Conservation (phyloP, 2,888 invertebrate genomes). For the Ceraclea dissimilis region DNA sequence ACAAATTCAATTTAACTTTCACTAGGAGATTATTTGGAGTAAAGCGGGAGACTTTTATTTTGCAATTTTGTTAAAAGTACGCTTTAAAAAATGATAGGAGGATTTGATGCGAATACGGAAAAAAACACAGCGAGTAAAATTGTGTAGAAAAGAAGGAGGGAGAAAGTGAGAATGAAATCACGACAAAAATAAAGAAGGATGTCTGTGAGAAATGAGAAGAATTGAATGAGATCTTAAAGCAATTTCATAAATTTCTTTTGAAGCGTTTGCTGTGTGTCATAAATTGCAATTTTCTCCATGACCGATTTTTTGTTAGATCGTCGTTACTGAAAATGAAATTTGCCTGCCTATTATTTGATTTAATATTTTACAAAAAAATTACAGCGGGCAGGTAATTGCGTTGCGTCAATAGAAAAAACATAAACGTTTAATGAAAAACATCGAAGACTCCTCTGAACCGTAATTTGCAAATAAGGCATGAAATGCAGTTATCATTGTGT, state of each 20-base stretch:
- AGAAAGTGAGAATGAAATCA: conserved; percentile 22
- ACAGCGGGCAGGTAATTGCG: too few species aligned
- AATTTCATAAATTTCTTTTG: conserved; percentile 24
- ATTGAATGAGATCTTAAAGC: conserved; percentile 22
- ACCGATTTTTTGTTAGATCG: background rate
- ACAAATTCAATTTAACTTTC: background rate
- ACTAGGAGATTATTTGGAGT: background rate
- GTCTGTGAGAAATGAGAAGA: conserved; percentile 9
- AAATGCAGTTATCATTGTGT: too few species aligned
- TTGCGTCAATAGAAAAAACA: too few species aligned
- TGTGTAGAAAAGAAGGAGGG: conserved; percentile 20
- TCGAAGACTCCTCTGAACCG: too few species aligned
- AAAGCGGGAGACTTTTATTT: conserved; percentile 17
- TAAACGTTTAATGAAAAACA: too few species aligned
- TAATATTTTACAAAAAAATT: background rate
- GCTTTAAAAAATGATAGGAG: conserved; percentile 19
- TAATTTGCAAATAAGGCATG: too few species aligned
- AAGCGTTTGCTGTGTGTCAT: conserved; percentile 16
- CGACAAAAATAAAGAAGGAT: conserved; percentile 23
- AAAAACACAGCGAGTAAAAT: conserved; percentile 22
- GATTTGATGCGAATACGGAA: conserved; percentile 21
- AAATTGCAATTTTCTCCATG: conserved; percentile 13
- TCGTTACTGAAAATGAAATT: background rate
- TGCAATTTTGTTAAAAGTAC: conserved; percentile 21
- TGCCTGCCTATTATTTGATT: background rate